Conservation (phyloP, 2,888 invertebrate species). For the Limnephilus lunatus region DNA sequence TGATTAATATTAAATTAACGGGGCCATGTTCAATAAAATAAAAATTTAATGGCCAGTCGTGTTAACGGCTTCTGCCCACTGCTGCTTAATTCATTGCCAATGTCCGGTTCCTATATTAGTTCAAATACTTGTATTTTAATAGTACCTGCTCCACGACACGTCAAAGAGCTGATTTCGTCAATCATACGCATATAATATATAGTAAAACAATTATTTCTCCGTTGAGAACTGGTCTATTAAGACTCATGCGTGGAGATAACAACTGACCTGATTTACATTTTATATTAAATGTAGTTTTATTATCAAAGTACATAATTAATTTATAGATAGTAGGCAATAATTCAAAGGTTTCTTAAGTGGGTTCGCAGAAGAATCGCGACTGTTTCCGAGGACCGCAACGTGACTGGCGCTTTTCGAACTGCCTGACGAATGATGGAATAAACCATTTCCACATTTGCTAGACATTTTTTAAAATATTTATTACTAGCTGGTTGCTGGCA, state of each 20-base stretch:
- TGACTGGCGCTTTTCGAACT: too few species aligned
- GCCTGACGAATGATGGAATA: too few species aligned
- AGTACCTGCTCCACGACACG: not conserved
- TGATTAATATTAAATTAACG: too few species aligned
- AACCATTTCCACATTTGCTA: too few species aligned
- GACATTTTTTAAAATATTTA: too few species aligned
- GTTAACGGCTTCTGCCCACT: not conserved
- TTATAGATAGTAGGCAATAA: too few species aligned
- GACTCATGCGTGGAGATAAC: not conserved
- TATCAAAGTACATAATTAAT: not conserved
- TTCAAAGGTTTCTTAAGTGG: too few species aligned
- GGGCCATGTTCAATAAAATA: not conserved
- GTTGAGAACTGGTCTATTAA: not conserved
- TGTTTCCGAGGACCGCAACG: too few species aligned
- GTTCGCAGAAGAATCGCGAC: too few species aligned
- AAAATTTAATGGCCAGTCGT: not conserved
- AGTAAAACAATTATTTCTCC: not conserved
- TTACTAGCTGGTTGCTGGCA: too few species aligned
- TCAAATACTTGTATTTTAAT: not conserved
- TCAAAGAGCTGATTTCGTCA: not conserved
- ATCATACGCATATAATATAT: not conserved
- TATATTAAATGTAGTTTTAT: not conserved
- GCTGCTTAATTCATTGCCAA: not conserved
- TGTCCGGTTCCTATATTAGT: not conserved
- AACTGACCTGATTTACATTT: not conserved